A percentile compares a stretch with the other conserved stretches of the same genome.
Conservation (phyloP, 2,888 invertebrate species). For the Pseudococcus longispinus region DNA sequence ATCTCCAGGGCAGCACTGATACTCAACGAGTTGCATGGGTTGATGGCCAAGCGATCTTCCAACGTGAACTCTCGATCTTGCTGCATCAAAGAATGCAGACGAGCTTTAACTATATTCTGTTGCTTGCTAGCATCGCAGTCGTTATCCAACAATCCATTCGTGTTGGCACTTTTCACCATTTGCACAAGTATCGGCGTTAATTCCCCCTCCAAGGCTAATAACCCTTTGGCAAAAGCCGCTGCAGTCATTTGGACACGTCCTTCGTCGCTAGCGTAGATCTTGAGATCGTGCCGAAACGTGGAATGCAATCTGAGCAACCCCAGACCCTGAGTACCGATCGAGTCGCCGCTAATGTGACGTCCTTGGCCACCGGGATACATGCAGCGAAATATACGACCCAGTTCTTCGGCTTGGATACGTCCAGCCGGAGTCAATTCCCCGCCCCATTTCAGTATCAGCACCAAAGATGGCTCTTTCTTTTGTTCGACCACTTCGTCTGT, state of each 20-base stretch:
- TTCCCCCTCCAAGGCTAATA: constrained; percentile 96
- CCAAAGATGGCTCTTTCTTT: constrained; percentile 89
- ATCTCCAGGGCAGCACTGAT: constrained; percentile 90
- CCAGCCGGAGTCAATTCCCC: constrained; percentile 99
- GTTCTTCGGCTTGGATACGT: constrained; percentile 94
- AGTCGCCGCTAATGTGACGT: constrained; percentile 73
- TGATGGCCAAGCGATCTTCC: constrained; percentile 85
- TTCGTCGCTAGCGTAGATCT: constrained; percentile 99
- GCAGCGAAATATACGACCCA: constrained; percentile 97
- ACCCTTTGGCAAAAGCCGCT: constrained; percentile 98
- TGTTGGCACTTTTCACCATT: constrained; percentile 99
- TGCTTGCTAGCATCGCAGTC: constrained; percentile 97
- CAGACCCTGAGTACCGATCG: constrained; percentile 91
- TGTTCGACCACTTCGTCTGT: constrained; percentile 68
- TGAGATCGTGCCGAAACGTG: constrained; percentile 97
- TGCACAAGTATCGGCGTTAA: constrained; percentile 98
- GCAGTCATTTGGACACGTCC: constrained; percentile 99
- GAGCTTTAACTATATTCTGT: constrained; percentile 96
- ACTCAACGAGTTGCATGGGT: constrained; percentile 91
- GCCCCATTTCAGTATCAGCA: constrained; percentile 98
- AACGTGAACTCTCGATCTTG: constrained; percentile 84
- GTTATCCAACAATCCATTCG: constrained; percentile 96
- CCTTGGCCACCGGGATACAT: constrained; percentile 99
- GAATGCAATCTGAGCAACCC: constrained; percentile 95
- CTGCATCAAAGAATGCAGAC: constrained; percentile 90